Percentiles rank a stretch among this genome's conserved stretches.
These are phyloP conservation scores for Chrysochloris asiatica DNA, from an alignment of 2,113 vertebrate genomes.

Conservation along the genomic window DNA sequence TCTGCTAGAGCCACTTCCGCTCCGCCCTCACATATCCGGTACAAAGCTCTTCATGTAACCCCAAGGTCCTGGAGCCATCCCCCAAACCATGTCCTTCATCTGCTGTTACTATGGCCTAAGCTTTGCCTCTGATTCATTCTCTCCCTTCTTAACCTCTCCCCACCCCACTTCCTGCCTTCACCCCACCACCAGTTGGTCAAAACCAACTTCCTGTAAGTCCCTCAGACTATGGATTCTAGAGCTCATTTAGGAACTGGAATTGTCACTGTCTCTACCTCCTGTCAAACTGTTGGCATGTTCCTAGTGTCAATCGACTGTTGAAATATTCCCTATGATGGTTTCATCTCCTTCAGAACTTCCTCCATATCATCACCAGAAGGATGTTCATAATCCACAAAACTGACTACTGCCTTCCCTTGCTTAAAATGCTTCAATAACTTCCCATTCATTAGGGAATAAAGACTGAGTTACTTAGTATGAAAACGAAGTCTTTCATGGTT, in stretches of 20 bases:
- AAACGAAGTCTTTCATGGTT: not conserved
- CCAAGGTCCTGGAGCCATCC: not conserved
- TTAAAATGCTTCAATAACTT: not conserved
- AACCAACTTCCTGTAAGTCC: not conserved
- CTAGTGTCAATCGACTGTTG: too few species aligned
- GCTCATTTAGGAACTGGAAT: not conserved
- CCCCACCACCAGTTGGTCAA: not conserved
- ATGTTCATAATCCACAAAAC: not conserved
- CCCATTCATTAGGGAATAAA: not conserved
- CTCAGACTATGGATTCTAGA: not conserved
- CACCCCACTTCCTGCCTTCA: not conserved
- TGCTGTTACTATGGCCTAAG: not conserved
- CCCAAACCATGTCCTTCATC: not conserved
- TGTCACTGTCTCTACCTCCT: accelerated
- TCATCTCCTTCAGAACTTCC: not conserved
- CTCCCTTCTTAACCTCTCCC: not conserved
- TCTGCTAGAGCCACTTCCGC: not conserved
- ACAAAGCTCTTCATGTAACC: not conserved
- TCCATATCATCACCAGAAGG: not conserved
- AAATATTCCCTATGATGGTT: not conserved
- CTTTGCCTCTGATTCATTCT: not conserved
- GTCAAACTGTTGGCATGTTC: too few species aligned
- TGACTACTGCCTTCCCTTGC: not conserved
- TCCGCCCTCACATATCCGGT: not conserved
- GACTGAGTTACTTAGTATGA: not conserved